phyloP scores from a whole-genome alignment of 2,888 invertebrate genomes.

The Miltochrista miniata region DNA sequence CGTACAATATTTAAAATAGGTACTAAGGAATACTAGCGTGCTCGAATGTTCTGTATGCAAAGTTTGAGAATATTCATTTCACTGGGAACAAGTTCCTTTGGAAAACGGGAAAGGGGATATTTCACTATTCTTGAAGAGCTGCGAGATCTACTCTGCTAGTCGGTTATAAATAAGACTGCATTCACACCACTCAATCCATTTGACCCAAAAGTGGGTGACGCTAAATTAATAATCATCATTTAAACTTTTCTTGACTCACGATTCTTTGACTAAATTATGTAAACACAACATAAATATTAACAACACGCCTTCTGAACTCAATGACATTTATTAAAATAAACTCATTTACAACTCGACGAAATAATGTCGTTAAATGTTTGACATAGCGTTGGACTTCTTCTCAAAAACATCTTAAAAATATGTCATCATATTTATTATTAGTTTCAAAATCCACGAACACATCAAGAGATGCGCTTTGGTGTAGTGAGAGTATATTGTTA shows the following conservation, averaged over 20 bases:
- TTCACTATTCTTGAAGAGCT: too few relatives aligned
- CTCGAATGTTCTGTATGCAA: too few relatives aligned
- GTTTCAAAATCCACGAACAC: background rate
- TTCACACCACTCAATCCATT: background rate
- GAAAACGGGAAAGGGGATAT: too few relatives aligned
- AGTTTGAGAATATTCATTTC: too few relatives aligned
- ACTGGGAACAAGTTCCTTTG: too few relatives aligned
- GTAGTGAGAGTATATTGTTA: too few relatives aligned
- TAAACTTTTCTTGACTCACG: conserved; percentile 27
- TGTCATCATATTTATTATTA: background rate
- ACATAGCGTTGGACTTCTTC: conserved; percentile 6
- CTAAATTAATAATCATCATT: conserved; percentile 31
- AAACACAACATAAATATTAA: conserved; percentile 24
- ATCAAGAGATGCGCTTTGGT: too few relatives aligned
- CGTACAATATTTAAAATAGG: too few relatives aligned
- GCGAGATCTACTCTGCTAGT: too few relatives aligned
- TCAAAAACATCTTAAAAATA: background rate
- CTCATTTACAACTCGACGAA: conserved; percentile 17
- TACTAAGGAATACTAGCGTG: too few relatives aligned
- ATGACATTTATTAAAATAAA: conserved; percentile 27
- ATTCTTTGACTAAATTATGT: conserved; percentile 19
- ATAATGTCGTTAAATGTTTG: conserved; percentile 27
- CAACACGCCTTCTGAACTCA: conserved; percentile 11
- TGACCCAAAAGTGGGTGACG: conserved; percentile 27
- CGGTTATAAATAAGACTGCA: too few relatives aligned